Percentiles rank a stretch among this genome's conserved stretches.
These are phyloP conservation scores for Psylliodes chrysocephalus DNA, from an alignment of 2,888 invertebrate genomes.

Conservation along the genomic window DNA sequence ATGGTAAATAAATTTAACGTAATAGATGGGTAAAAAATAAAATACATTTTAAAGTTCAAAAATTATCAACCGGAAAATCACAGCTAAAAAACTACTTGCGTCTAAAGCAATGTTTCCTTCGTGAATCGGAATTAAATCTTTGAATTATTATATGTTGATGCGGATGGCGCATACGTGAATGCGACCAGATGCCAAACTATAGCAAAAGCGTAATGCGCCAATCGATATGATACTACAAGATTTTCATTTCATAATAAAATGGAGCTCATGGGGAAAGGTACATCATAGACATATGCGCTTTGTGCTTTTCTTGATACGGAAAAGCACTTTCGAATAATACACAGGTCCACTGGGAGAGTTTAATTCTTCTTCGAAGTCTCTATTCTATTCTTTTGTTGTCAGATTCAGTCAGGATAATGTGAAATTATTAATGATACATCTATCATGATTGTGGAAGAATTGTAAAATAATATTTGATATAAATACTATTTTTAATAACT, in stretches of 20 bases:
- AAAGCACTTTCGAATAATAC: constrained; percentile 25
- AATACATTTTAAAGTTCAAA: too few relatives aligned
- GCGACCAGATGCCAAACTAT: constrained; percentile 13
- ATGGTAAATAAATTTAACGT: too few relatives aligned
- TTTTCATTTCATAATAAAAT: constrained; percentile 37
- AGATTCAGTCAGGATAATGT: neutral
- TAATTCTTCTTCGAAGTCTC: constrained; percentile 5
- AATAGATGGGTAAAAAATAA: too few relatives aligned
- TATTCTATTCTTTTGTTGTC: constrained; percentile 1
- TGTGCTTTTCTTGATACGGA: constrained; percentile 21
- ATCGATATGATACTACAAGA: constrained; percentile 39
- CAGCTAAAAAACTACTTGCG: too few relatives aligned
- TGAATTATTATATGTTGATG: constrained; percentile 1
- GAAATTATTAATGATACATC: neutral
- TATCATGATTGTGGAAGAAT: too few relatives aligned
- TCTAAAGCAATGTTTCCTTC: too few relatives aligned
- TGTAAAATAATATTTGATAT: too few relatives aligned
- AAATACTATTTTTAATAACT: too few relatives aligned
- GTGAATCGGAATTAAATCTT: neutral
- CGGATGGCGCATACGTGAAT: constrained; percentile 8
- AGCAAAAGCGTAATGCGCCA: constrained; percentile 25
- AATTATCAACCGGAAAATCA: too few relatives aligned
- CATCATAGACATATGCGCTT: constrained; percentile 19
- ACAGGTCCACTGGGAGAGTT: constrained; percentile 8
- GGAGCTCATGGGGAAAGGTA: constrained; percentile 19